Evolutionary conservation across 2,888 invertebrate genomes (phyloP).

Genomic region (Tholera decimalis): DNA sequence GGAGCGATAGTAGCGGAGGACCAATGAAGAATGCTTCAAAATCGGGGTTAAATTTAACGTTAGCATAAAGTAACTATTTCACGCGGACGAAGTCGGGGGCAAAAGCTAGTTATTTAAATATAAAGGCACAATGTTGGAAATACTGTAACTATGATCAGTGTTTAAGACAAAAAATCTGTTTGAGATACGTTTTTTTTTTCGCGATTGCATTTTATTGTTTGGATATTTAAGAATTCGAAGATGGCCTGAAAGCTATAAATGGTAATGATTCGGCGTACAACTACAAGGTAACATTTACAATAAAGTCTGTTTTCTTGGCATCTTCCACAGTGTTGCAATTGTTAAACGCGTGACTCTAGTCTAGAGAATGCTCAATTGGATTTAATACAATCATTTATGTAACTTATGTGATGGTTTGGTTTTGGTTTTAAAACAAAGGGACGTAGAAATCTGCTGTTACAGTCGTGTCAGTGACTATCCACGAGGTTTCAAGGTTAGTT

Average conservation of each 20-base stretch:
- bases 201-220: not conserved
- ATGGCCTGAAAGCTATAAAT: slow-evolving; percentile 14
- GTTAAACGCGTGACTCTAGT: slow-evolving; percentile 62
- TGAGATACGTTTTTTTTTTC: not conserved
- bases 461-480: slow-evolving; percentile 1
- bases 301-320: slow-evolving; percentile 45
- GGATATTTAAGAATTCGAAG: slow-evolving; percentile 5
- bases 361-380: slow-evolving; percentile 56
- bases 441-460: slow-evolving; percentile 2
- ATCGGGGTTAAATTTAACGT: no score
- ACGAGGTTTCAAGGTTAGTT: slow-evolving; percentile 3
- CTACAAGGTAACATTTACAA: slow-evolving; percentile 69
- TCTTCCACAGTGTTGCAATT: slow-evolving; percentile 66
- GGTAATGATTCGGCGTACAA: slow-evolving; percentile 13
- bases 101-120: no score
- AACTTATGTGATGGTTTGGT: slow-evolving; percentile 29
- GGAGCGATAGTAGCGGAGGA: no score
- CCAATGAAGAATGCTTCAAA: no score
- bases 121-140: no score
- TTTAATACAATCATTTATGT: slow-evolving; percentile 52
- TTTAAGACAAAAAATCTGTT: not conserved
- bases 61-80: no score
- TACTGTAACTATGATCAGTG: no score
- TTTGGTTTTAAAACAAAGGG: slow-evolving; percentile 32
- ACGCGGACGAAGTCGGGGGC: no score